Conservation (phyloP, 2,797 vertebrate genomes). For the Parauchenoglanis punctatus region DNA sequence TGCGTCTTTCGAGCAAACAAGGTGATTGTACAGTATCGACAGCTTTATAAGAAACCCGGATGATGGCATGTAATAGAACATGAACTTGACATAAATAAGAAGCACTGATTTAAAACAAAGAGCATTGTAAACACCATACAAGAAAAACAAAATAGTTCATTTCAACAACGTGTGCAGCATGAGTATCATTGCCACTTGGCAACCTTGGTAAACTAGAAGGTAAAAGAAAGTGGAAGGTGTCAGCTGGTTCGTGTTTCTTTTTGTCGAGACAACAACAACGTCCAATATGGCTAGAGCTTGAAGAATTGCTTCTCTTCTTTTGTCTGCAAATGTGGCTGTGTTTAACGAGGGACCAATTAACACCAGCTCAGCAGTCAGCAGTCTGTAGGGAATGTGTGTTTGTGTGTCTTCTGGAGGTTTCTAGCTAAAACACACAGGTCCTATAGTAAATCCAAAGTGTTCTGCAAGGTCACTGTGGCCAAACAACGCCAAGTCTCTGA, state of each 20-base stretch:
- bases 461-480: constrained; percentile 70
- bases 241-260: constrained; percentile 25
- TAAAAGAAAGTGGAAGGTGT: constrained; percentile 27
- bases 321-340: constrained; percentile 27
- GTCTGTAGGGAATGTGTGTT: constrained; percentile 25
- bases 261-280: constrained; percentile 21
- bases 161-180: constrained; percentile 35
- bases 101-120: constrained; percentile 48
- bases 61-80: constrained; percentile 30
- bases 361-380: constrained; percentile 36
- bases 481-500: constrained; percentile 81
- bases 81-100: constrained; percentile 64
- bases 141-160: constrained; percentile 39
- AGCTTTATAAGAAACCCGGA: constrained; percentile 33
- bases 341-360: constrained; percentile 33
- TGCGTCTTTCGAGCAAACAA: constrained; percentile 26
- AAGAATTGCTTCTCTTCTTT: constrained; percentile 33
- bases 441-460: constrained; percentile 81
- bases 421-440: constrained; percentile 84
- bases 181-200: constrained; percentile 37
- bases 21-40: constrained; percentile 25
- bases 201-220: constrained; percentile 33
- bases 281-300: constrained; percentile 27
- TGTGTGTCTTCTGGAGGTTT: background rate
- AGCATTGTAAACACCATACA: constrained; percentile 62